A percentile compares a stretch with the other conserved stretches of the same genome.
Evolutionary conservation across 2,797 vertebrate genomes (phyloP).

Genomic region (Falco columbarius): DNA sequence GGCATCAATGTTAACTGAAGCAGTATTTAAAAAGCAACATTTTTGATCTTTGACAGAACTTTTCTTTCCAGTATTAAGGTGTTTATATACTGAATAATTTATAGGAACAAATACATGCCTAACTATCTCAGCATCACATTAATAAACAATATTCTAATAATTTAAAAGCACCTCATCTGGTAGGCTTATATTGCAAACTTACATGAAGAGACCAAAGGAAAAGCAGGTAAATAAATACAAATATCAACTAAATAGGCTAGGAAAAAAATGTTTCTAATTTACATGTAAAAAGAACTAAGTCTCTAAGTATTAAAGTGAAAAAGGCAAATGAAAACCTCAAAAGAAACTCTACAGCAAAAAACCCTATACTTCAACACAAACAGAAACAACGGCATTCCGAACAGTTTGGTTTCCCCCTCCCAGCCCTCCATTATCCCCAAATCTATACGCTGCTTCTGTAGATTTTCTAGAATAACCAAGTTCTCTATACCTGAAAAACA

Average conservation of each 20-base stretch:
- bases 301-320: background rate
- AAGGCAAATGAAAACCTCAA: background rate
- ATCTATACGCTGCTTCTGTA: background rate
- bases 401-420: background rate
- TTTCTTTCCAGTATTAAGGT: background rate
- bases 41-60: background rate
- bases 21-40: background rate
- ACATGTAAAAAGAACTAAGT: background rate
- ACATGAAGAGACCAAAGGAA: background rate
- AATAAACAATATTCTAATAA: background rate
- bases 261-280: background rate
- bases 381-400: background rate
- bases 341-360: background rate
- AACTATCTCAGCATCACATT: background rate
- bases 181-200: background rate
- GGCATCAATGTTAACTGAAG: background rate
- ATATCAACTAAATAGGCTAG: background rate
- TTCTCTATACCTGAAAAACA: constrained; percentile 90
- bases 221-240: background rate
- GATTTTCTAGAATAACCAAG: background rate
- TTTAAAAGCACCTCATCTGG: background rate
- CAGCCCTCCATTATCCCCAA: background rate
- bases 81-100: background rate
- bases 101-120: background rate
- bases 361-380: background rate